Evolutionary conservation across 2,797 vertebrate species (phyloP), one percentile per base, ranked within the genome.

Genomic region (Sebastes aleutianus): DNA sequence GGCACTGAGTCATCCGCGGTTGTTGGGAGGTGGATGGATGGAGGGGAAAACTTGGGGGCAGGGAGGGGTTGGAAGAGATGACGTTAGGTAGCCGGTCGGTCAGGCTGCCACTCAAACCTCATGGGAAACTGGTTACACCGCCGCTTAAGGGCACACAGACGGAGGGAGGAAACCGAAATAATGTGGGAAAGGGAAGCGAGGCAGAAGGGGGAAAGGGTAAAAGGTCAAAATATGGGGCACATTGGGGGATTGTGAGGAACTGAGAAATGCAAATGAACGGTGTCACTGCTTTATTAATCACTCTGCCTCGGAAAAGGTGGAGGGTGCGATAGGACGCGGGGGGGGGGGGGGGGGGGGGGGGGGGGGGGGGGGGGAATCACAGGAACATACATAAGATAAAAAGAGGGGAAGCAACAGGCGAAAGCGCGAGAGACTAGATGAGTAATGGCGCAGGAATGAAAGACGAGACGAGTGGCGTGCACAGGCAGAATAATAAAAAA

Each of bases 1-100:
- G 90, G 88, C 64, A 84, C 22, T 90, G 90, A 94, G 91, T 93
- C 94, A 94, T 91, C 88, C 22, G 80, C 10, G 56, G 75, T 79
- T 79, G 84, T 77, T 69, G 70, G 78, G 78, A 86, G 86, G 76
- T 72, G 70, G 82, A 79, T 77, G 54, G 84, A 84, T 85, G 71
- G 84, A 73, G 65, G 80, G 69, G 87, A 82, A 84, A 80, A 70
- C 61, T 50, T 58, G 16, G 70, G 79, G 78, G 70, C 6, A 27
- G 85, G 75, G 79, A 85, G 74, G 77, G 89, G 81, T 31, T 31
- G 66, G 65, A 79, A 24, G 75, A 85, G 75, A 81, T 61, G 65
- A 87, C 81, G 81, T 88, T 68, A 81, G 86, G 85, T 78, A 85
- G 87, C 59, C 80, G 57, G 85, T 43, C 47, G 79, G 84, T 87